Base-by-base conservation (phyloP, 1,140 invertebrate species). In the Microplitis mediator region DNA sequence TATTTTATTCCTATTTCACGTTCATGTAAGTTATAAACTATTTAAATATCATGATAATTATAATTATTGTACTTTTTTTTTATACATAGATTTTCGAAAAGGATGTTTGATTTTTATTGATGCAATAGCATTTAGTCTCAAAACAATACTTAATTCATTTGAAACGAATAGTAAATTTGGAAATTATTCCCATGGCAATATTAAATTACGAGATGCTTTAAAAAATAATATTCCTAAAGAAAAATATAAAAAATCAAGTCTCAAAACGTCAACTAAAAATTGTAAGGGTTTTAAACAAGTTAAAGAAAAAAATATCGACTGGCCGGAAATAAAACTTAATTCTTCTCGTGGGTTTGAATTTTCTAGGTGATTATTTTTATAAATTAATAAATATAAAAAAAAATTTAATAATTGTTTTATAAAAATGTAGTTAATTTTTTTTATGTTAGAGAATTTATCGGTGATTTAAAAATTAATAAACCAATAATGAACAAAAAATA, bases 31-130 rank as follows among this genome's bases (percentile, higher is more conserved):
- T 80, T 3, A 16, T 51, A 9, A 69, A 64, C 52, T 54, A 39
- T 23, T 39, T 45, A 23, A 23, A 23, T 23, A 23, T 23, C 0
- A 23, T 23, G 23, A 23, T 2, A 23, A 23, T 23, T 23, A 23
- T 23, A 23, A 23, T 23, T 23, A 23, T 23, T 23, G 23, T 23
- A 23, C 23, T 23, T 23, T 1, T 23, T 23, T 23, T 23, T 1
- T 23, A 11, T 58, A 64, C 56, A 11, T 36, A 84, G 83, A 79
- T 58, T 81, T 78, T 60, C 69, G 76, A 3, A 76, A 60, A 76
- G 76, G 71, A 60, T 84, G 80, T 71, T 75, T 74, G 50, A 8
- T 69, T 0, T 14, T 79, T 11, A 83, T 84, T 34, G 81, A 84
- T 65, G 32, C 76, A 0, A 51, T 80, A 8, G 82, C 82, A 13